Percentiles rank a stretch among this genome's conserved stretches.
phyloP scores from a whole-genome alignment of 2,113 vertebrate species.

The Cyprichromis sp. region DNA sequence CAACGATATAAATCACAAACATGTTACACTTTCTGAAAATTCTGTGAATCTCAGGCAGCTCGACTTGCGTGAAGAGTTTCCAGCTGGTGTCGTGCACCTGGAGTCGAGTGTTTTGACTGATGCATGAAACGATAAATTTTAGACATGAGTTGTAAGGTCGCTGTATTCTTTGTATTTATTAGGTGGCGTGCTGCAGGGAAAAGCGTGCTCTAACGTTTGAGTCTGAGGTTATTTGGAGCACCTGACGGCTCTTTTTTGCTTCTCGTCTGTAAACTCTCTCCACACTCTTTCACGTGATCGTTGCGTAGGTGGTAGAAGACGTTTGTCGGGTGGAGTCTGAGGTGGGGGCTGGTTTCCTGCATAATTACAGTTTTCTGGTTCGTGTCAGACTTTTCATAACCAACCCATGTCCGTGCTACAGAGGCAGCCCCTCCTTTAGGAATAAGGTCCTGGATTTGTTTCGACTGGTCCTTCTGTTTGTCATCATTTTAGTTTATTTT shows the following conservation, averaged over 20 bases:
- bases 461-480: background rate
- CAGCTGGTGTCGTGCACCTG: accelerated
- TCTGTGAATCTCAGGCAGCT: background rate
- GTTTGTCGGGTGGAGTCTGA: background rate
- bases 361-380: accelerated
- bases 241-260: background rate
- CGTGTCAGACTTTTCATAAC: background rate
- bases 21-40: background rate
- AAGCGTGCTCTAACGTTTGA: background rate
- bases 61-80: background rate
- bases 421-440: accelerated
- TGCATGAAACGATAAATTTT: accelerated
- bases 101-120: accelerated
- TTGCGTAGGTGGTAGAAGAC: background rate
- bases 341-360: background rate
- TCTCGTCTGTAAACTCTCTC: background rate
- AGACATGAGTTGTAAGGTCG: background rate
- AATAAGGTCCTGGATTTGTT: background rate
- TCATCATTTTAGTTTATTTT: background rate
- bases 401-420: background rate
- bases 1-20: background rate
- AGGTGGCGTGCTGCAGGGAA: accelerated
- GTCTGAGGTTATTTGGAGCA: background rate
- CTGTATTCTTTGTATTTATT: background rate
- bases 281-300: accelerated